Evolutionary conservation across 92 coral and sea anemone species (phyloP).

Genomic region (Palythoa grandiflora): DNA sequence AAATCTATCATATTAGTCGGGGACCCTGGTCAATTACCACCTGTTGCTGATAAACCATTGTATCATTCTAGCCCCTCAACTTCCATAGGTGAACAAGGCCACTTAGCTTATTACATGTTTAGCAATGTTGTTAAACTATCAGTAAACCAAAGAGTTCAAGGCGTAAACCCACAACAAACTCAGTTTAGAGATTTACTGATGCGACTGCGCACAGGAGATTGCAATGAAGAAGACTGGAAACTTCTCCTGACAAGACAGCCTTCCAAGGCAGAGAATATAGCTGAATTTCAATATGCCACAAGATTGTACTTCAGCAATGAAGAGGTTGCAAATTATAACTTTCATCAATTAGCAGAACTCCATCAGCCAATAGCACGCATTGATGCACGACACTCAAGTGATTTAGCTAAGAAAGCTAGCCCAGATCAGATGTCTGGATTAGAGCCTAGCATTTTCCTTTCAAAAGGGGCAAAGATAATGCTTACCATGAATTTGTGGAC

Average conservation of each 20-base stretch:
- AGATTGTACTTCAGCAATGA: constrained; percentile 42
- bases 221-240: constrained; percentile 61
- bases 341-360: constrained; percentile 46
- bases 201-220: constrained; percentile 60
- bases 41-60: constrained; percentile 50
- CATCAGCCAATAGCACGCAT: constrained; percentile 54
- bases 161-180: constrained; percentile 50
- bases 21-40: neutral
- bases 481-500: no score
- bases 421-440: constrained; percentile 54
- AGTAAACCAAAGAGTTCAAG: constrained; percentile 67
- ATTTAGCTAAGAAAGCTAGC: constrained; percentile 12
- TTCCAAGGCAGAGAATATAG: constrained; percentile 38
- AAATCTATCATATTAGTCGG: no score
- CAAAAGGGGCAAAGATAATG: constrained; percentile 25
- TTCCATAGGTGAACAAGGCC: constrained; percentile 59
- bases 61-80: constrained; percentile 55
- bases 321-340: constrained; percentile 24
- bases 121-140: constrained; percentile 45
- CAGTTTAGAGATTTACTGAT: constrained; percentile 61
- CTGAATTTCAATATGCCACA: constrained; percentile 46
- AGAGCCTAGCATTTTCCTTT: constrained; percentile 50
- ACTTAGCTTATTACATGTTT: constrained; percentile 32
- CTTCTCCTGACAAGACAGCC: constrained; percentile 50
- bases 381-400: neutral